These are phyloP conservation scores for Tryphoninae sp. DNA, from an alignment of 2,888 invertebrate species.

Conservation along the genomic window DNA sequence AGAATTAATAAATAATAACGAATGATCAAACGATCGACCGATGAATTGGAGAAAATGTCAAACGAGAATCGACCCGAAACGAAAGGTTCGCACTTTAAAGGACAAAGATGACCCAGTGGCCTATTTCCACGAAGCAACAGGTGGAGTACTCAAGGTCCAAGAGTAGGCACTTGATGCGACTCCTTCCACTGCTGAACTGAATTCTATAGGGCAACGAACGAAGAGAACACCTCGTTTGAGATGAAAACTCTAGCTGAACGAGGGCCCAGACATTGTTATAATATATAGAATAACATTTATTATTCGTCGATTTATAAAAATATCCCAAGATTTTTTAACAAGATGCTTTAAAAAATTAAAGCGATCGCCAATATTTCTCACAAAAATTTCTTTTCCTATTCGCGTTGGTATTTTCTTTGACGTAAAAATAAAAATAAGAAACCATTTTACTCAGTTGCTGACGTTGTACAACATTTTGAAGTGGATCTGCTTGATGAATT, in stretches of 20 bases:
- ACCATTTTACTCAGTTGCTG: conserved; percentile 65
- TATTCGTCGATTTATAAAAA: conserved; percentile 66
- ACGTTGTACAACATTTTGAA: conserved; percentile 75
- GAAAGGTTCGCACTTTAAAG: conserved; percentile 31
- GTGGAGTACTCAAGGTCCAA: not conserved
- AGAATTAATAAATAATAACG: not conserved
- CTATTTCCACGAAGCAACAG: conserved; percentile 37
- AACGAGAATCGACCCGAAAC: not conserved
- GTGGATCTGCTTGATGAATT: conserved; percentile 76
- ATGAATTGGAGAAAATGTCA: not conserved
- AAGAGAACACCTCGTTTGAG: conserved; percentile 2
- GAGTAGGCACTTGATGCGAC: not conserved
- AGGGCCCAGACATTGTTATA: conserved; percentile 10
- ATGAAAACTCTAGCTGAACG: conserved; percentile 1
- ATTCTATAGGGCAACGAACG: conserved; percentile 26
- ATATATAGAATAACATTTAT: conserved; percentile 70
- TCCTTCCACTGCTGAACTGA: not conserved
- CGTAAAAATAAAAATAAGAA: conserved; percentile 1
- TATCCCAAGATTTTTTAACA: conserved; percentile 58
- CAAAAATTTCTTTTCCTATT: not conserved
- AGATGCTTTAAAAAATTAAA: conserved; percentile 59
- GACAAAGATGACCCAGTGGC: conserved; percentile 9
- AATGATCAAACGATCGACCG: not conserved
- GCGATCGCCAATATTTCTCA: conserved; percentile 2
- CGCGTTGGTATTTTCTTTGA: conserved; percentile 16